phyloP scores from a whole-genome alignment of 2,888 invertebrate genomes.

The Cremastinae sp. region DNA sequence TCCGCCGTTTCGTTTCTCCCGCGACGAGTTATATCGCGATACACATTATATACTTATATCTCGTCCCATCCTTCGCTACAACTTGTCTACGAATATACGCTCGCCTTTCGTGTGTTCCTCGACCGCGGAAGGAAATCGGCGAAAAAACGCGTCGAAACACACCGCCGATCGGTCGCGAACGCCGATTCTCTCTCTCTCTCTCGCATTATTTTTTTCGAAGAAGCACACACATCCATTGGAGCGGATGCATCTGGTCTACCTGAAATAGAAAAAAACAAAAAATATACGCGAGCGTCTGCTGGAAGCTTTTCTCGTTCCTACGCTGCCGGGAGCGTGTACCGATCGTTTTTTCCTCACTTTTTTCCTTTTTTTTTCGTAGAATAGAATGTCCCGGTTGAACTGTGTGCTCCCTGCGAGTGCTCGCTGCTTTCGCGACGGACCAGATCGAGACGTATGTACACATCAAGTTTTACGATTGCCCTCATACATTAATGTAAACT shows the following conservation, averaged over 20 bases:
- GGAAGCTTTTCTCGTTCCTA: neutral
- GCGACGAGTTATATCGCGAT: slow-evolving; percentile 28
- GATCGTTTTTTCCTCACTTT: slow-evolving; percentile 18
- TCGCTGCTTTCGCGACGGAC: slow-evolving; percentile 61
- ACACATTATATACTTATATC: neutral
- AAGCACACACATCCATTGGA: too few relatives aligned
- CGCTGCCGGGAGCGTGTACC: too few relatives aligned
- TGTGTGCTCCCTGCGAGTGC: slow-evolving; percentile 11
- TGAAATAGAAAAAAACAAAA: too few relatives aligned
- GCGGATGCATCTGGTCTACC: too few relatives aligned
- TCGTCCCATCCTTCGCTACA: neutral
- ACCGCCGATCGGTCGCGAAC: too few relatives aligned
- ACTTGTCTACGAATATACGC: neutral
- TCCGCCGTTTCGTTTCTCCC: slow-evolving; percentile 17
- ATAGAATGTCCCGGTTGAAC: slow-evolving; percentile 70
- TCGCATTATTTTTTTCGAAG: too few relatives aligned
- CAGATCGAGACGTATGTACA: slow-evolving; percentile 79
- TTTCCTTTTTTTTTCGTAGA: slow-evolving; percentile 57
- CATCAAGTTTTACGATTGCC: slow-evolving; percentile 79
- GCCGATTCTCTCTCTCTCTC: too few relatives aligned
- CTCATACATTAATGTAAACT: slow-evolving; percentile 79
- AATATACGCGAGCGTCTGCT: slow-evolving; percentile 5
- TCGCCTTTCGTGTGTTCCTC: neutral
- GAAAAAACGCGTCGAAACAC: too few relatives aligned
- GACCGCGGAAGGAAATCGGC: slow-evolving; percentile 1